Evolutionary conservation across 2,888 invertebrate genomes (phyloP).

Genomic region (Bellardia pandia): DNA sequence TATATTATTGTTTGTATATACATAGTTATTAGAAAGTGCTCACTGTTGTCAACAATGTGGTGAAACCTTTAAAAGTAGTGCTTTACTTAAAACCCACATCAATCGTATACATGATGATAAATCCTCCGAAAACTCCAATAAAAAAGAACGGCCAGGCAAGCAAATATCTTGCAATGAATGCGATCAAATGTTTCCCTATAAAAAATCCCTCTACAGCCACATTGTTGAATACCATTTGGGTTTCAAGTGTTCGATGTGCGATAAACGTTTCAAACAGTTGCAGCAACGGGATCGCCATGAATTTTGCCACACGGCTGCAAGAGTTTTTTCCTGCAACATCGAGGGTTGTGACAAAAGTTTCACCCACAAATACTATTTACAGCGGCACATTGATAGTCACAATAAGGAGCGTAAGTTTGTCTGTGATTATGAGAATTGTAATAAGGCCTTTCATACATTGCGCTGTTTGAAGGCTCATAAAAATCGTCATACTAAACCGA

Average conservation of each 20-base stretch:
- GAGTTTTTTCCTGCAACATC: constrained; percentile 77
- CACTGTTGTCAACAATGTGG: constrained; percentile 76
- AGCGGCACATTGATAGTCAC: constrained; percentile 77
- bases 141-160: constrained; percentile 51
- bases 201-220: constrained; percentile 65
- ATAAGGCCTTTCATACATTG: constrained; percentile 77
- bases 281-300: constrained; percentile 79
- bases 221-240: constrained; percentile 68
- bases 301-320: constrained; percentile 76
- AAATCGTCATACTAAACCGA: constrained; percentile 76
- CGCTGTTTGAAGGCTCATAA: constrained; percentile 78
- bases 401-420: constrained; percentile 77
- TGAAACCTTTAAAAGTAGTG: constrained; percentile 75
- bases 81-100: constrained; percentile 75
- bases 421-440: constrained; percentile 78
- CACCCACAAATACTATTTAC: constrained; percentile 77
- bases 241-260: constrained; percentile 74
- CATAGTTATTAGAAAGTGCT: constrained; percentile 5
- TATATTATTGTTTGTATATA: background rate
- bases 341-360: constrained; percentile 79
- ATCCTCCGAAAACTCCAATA: constrained; percentile 34
- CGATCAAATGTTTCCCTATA: constrained; percentile 61
- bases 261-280: constrained; percentile 78
- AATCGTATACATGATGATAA: constrained; percentile 70
- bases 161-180: constrained; percentile 67